Percentiles rank a stretch among this genome's conserved stretches.
These are phyloP conservation scores for Panopea generosa DNA, from an alignment of 2,888 invertebrate genomes.

Conservation along the genomic window DNA sequence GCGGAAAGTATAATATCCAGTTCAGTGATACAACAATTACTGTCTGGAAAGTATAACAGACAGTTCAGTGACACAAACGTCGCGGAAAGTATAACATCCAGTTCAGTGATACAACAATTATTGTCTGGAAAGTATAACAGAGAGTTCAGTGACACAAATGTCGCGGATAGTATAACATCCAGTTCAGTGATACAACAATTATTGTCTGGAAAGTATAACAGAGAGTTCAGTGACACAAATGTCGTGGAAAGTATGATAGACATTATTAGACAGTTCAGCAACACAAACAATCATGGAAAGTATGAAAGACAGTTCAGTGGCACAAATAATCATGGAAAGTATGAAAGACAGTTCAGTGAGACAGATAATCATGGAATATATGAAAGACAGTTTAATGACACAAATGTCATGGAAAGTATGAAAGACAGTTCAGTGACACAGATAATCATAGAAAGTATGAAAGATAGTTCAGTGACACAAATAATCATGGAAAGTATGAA, in stretches of 20 bases:
- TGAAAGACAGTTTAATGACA: too few relatives aligned
- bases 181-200: background rate
- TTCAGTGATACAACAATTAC: background rate
- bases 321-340: constrained; percentile 78
- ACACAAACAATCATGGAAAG: constrained; percentile 5
- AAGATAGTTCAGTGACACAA: too few relatives aligned
- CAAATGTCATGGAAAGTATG: too few relatives aligned
- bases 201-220: too few relatives aligned
- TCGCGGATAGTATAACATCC: too few relatives aligned
- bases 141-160: too few relatives aligned
- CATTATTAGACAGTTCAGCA: background rate
- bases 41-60: too few relatives aligned
- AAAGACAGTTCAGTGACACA: too few relatives aligned
- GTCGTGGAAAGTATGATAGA: constrained; percentile 73
- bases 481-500: too few relatives aligned
- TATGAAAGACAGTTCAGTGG: constrained; percentile 77
- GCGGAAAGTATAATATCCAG: too few relatives aligned
- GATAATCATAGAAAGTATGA: too few relatives aligned
- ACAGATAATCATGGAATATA: background rate
- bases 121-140: background rate
- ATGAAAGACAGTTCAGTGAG: background rate
- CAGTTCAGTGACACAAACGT: constrained; percentile 77
- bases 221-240: constrained; percentile 76
- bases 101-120: constrained; percentile 5
- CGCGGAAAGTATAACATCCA: constrained; percentile 69